Evolutionary conservation across 2,888 invertebrate species (phyloP).

Genomic region (Megaustenia siamemsis): DNA sequence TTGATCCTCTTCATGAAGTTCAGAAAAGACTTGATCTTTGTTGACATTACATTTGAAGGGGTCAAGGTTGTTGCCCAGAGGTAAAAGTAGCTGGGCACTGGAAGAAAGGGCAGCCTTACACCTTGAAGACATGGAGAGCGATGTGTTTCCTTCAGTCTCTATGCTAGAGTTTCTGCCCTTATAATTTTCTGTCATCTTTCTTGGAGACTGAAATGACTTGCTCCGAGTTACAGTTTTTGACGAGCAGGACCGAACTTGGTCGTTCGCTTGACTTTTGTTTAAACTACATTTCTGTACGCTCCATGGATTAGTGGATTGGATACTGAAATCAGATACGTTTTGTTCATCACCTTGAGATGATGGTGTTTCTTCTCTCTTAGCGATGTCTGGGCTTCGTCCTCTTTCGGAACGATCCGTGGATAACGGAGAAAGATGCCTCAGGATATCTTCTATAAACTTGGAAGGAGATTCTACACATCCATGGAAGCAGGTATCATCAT

Average conservation of each 20-base stretch:
- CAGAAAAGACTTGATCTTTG: not conserved
- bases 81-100: not conserved
- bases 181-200: conserved; percentile 39
- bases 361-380: not conserved
- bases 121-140: too few relatives aligned
- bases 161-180: conserved; percentile 23
- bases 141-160: conserved; percentile 43
- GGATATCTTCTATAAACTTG: not conserved
- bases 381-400: not conserved
- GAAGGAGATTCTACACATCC: not conserved
- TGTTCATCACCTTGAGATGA: not conserved
- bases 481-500: conserved; percentile 72
- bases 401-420: not conserved
- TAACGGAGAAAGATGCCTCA: not conserved
- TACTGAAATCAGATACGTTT: not conserved
- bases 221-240: conserved; percentile 43
- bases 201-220: conserved; percentile 41
- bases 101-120: not conserved
- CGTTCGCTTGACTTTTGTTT: not conserved
- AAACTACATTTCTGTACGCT: not conserved
- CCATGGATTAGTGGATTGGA: not conserved
- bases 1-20: conserved; percentile 17
- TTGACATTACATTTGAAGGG: conserved; percentile 31
- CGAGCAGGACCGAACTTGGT: not conserved
- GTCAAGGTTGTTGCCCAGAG: not conserved